Evolutionary conservation across 2,888 invertebrate species (phyloP).

Genomic region (Leptopterna dolabrata): DNA sequence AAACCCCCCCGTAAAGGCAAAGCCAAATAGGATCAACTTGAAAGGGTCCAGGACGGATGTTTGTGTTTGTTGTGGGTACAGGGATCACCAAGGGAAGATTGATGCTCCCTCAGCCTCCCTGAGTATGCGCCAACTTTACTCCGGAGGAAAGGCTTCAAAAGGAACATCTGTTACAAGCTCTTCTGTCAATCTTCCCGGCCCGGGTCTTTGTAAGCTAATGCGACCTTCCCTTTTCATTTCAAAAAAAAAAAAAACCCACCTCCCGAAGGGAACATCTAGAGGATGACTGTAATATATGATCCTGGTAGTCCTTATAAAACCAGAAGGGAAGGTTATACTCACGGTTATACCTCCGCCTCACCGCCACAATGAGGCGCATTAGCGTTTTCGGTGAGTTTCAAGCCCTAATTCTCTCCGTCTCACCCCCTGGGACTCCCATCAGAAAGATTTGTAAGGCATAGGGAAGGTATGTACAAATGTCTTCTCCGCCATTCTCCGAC

Average conservation of each 20-base stretch:
- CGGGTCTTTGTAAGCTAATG: conserved; percentile 48
- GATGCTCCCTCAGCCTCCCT: conserved; percentile 12
- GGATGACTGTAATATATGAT: conserved; percentile 11
- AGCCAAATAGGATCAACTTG: conserved; percentile 31
- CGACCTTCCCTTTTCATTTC: conserved; percentile 30
- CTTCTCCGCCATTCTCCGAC: conserved; percentile 3
- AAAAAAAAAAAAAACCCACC: conserved; percentile 3
- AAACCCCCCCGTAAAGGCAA: background rate
- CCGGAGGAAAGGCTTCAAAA: background rate
- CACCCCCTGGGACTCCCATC: background rate
- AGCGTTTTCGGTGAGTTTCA: background rate
- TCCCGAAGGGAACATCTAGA: background rate
- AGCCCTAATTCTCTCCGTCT: background rate
- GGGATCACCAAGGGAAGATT: conserved; percentile 14
- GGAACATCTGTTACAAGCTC: conserved; percentile 51
- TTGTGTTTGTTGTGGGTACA: conserved; percentile 38
- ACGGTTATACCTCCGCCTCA: background rate
- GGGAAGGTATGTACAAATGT: conserved; percentile 7
- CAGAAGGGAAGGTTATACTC: background rate
- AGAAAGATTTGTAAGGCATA: background rate
- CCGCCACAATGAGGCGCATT: conserved; percentile 5
- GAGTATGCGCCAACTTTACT: conserved; percentile 20
- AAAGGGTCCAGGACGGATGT: conserved; percentile 22
- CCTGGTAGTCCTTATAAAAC: conserved; percentile 1
- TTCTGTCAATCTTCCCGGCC: conserved; percentile 38